A percentile compares a stretch with the other conserved stretches of the same genome.
Evolutionary conservation across 2,797 vertebrate genomes (phyloP).

Genomic region (Coccyzus lansbergi): DNA sequence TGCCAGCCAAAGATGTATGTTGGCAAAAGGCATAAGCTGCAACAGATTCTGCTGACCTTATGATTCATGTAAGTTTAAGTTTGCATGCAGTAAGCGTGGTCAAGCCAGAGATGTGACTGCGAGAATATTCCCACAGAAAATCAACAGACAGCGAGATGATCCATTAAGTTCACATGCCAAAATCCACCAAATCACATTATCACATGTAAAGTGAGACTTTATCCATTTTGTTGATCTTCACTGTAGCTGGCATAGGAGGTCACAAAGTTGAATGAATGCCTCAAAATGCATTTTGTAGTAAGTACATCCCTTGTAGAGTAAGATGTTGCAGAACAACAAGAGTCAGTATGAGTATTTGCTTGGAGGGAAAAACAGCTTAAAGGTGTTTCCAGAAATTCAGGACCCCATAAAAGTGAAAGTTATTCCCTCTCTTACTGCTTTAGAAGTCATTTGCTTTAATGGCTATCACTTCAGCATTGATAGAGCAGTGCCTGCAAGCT

Average conservation of each 20-base stretch:
- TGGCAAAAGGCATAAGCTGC: not conserved
- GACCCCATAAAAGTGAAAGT: not conserved
- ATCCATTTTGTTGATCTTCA: not conserved
- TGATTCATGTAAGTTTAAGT: not conserved
- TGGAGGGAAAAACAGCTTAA: not conserved
- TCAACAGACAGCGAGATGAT: not conserved
- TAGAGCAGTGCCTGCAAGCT: not conserved
- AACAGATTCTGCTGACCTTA: not conserved
- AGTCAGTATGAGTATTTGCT: not conserved
- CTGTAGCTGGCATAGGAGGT: not conserved
- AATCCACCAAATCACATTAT: not conserved
- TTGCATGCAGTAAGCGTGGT: not conserved
- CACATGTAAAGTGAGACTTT: not conserved
- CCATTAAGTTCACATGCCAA: not conserved
- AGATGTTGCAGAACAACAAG: not conserved
- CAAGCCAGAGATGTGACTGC: not conserved
- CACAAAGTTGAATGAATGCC: not conserved
- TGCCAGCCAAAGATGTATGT: not conserved
- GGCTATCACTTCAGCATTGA: not conserved
- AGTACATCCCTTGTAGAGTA: not conserved
- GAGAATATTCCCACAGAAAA: not conserved
- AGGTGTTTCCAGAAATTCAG: not conserved
- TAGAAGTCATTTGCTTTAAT: not conserved
- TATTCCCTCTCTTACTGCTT: not conserved
- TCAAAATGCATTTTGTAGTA: not conserved